phyloP scores from a whole-genome alignment of 2,797 vertebrate genomes.

The Trichosurus vulpecula region DNA sequence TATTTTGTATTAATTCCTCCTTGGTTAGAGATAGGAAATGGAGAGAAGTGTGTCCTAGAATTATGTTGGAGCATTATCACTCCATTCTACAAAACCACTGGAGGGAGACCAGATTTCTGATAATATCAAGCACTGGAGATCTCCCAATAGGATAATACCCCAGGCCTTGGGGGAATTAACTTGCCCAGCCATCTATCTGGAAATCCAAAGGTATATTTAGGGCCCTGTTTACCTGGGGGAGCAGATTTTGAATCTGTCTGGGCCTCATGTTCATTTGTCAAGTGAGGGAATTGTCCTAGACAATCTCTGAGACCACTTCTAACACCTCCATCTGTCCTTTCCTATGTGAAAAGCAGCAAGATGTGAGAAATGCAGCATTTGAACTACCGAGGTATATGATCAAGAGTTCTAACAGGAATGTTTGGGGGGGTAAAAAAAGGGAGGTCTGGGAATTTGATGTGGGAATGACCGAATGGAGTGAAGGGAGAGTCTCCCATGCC shows the following conservation, averaged over 20 bases:
- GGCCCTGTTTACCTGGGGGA: background rate
- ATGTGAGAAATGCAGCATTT: constrained; percentile 68
- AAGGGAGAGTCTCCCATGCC: background rate
- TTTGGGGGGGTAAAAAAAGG: constrained; percentile 67
- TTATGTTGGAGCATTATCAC: background rate
- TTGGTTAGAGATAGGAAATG: background rate
- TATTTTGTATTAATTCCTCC: background rate
- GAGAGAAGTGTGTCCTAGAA: background rate
- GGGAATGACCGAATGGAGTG: background rate
- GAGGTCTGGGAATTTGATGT: constrained; percentile 40
- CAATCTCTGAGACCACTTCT: background rate
- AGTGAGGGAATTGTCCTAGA: background rate
- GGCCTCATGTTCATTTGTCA: background rate
- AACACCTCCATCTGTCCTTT: constrained; percentile 55
- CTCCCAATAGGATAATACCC: background rate
- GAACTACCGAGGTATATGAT: constrained; percentile 77
- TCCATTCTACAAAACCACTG: background rate
- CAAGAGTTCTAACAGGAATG: constrained; percentile 84
- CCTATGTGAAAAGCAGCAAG: constrained; percentile 64
- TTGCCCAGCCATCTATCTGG: background rate
- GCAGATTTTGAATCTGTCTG: background rate
- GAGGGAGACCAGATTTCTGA: background rate
- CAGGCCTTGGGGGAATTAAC: background rate
- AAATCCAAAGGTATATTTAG: background rate
- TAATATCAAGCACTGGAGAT: background rate